phyloP scores from a whole-genome alignment of 2,113 vertebrate species.

The Corythoichthys intestinalis region DNA sequence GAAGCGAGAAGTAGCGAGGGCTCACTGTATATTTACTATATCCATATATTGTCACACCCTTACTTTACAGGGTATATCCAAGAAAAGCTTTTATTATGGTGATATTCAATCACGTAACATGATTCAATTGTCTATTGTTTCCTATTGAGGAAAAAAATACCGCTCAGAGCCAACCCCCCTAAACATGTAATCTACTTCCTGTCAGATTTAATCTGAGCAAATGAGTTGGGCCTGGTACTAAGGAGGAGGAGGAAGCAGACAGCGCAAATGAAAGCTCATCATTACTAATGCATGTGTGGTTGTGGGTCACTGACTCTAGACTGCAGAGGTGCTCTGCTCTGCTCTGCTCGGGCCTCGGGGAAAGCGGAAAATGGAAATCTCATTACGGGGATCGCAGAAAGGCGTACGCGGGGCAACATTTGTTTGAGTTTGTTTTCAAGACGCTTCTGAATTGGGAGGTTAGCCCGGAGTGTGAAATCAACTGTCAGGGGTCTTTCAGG shows the following conservation, averaged over 20 bases:
- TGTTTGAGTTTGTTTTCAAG: neutral
- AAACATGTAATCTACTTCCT: slow-evolving; percentile 5
- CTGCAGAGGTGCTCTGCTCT: slow-evolving; percentile 9
- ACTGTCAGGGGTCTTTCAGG: slow-evolving; percentile 17
- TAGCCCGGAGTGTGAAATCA: slow-evolving; percentile 12
- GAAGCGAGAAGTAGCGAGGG: too few relatives aligned
- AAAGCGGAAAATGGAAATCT: slow-evolving; percentile 21
- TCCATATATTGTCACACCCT: too few relatives aligned
- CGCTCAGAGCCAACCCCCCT: neutral
- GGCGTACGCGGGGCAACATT: neutral
- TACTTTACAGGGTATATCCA: too few relatives aligned
- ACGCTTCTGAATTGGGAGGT: neutral
- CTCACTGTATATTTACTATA: too few relatives aligned
- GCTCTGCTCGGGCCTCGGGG: slow-evolving; percentile 10
- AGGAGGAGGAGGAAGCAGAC: neutral
- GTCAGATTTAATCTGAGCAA: slow-evolving; percentile 17
- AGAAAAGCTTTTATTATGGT: neutral
- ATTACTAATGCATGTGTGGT: slow-evolving; percentile 46
- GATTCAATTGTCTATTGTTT: neutral
- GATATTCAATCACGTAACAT: neutral
- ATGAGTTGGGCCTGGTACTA: slow-evolving; percentile 11
- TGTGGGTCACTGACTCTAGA: slow-evolving; percentile 35
- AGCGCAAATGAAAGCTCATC: slow-evolving; percentile 5
- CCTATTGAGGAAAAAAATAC: neutral
- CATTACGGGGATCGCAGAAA: slow-evolving; percentile 1